Conservation (phyloP, 2,888 invertebrate species). For the Polyommatus icarus region DNA sequence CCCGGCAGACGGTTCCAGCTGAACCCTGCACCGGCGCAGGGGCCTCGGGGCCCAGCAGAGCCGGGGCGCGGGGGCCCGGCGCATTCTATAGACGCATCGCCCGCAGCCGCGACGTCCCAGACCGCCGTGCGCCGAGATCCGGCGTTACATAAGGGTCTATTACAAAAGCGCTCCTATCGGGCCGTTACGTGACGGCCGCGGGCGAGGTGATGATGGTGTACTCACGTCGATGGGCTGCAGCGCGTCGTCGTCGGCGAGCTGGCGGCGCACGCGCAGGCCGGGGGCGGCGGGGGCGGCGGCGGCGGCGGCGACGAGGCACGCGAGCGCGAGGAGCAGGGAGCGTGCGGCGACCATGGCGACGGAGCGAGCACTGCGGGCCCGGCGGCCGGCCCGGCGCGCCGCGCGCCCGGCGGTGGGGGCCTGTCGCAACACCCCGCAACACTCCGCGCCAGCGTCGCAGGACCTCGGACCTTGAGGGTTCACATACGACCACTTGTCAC, state of each 20-base stretch:
- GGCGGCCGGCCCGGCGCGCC: slow-evolving; percentile 22
- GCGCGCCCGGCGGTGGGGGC: neutral
- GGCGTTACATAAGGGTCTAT: slow-evolving; percentile 11
- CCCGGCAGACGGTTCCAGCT: neutral
- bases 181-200: slow-evolving; percentile 1
- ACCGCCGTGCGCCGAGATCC: slow-evolving; percentile 16
- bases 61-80: neutral
- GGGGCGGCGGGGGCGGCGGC: slow-evolving; percentile 41
- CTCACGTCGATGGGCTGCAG: slow-evolving; percentile 71
- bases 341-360: slow-evolving; percentile 43
- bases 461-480: neutral
- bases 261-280: slow-evolving; percentile 54
- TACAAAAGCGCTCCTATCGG: slow-evolving; percentile 10
- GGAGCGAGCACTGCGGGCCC: slow-evolving; percentile 38
- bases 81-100: neutral
- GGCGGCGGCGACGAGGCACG: slow-evolving; percentile 41
- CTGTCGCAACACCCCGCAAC: slow-evolving; percentile 13
- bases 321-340: slow-evolving; percentile 46
- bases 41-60: neutral
- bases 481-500: neutral
- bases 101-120: neutral
- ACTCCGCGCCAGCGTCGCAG: neutral
- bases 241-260: slow-evolving; percentile 65
- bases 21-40: no score
- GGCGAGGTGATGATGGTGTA: slow-evolving; percentile 27